A percentile compares a stretch with the other conserved stretches of the same genome.
Evolutionary conservation across 2,113 vertebrate species (phyloP).

Genomic region (Notiomystis cincta): DNA sequence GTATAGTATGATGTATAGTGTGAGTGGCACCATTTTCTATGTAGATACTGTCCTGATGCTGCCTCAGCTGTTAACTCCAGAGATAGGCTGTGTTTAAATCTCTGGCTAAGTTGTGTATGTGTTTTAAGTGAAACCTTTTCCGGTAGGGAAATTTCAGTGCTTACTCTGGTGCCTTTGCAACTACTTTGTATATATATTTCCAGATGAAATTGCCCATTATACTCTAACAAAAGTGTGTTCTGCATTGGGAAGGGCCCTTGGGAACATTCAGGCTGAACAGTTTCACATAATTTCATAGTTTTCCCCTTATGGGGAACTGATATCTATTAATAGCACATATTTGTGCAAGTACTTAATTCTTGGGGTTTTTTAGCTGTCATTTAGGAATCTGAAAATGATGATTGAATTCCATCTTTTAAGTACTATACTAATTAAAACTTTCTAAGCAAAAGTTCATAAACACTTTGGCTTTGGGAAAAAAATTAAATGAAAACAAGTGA

Average conservation of each 20-base stretch:
- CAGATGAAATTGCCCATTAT: neutral
- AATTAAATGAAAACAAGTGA: neutral
- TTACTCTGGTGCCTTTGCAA: neutral
- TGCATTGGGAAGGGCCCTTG: neutral
- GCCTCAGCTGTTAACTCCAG: neutral
- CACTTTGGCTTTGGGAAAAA: neutral
- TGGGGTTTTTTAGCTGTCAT: neutral
- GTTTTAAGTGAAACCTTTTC: neutral
- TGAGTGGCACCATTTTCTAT: neutral
- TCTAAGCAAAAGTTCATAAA: neutral
- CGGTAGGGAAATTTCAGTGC: neutral
- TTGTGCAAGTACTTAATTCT: neutral
- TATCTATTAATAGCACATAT: neutral
- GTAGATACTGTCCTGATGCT: neutral
- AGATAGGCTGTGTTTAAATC: neutral
- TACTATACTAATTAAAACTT: neutral
- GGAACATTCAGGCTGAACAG: neutral
- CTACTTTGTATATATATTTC: neutral
- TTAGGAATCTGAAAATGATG: neutral
- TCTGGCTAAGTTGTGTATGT: neutral
- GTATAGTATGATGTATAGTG: neutral
- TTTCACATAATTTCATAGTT: neutral
- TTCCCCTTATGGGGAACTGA: rapidly evolving
- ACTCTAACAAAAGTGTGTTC: neutral
- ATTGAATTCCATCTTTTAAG: neutral